Conservation (phyloP, 1,140 invertebrate genomes). For the Nephotettix cincticeps region DNA sequence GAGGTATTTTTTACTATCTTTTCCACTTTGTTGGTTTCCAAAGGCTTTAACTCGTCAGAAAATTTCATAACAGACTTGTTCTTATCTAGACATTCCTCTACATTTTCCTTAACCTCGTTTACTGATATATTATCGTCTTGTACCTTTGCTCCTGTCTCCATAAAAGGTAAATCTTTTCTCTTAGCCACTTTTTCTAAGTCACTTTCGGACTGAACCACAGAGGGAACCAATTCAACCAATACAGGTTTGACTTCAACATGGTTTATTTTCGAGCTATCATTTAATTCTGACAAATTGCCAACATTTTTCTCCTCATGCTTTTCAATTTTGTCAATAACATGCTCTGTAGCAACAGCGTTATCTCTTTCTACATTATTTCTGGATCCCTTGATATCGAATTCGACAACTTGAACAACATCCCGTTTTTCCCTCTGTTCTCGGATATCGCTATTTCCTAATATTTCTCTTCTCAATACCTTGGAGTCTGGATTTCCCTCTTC, state of each 20-base stretch:
- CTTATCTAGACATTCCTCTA: background rate
- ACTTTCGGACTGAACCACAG: background rate
- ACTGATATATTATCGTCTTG: background rate
- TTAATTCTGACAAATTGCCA: background rate
- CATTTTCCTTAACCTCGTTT: background rate
- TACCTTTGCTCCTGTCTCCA: too few species aligned
- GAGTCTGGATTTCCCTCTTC: background rate
- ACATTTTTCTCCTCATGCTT: background rate
- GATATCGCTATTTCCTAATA: slow-evolving; percentile 14
- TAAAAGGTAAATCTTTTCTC: too few species aligned
- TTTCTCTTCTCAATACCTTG: slow-evolving; percentile 16
- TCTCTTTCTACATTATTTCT: background rate
- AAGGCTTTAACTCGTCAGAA: slow-evolving; percentile 6
- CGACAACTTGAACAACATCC: background rate
- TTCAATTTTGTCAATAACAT: background rate
- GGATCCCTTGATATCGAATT: background rate
- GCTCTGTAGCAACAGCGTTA: background rate
- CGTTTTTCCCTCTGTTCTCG: slow-evolving; percentile 28
- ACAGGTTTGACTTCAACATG: slow-evolving; percentile 35
- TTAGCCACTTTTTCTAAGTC: too few species aligned
- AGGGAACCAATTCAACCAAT: background rate
- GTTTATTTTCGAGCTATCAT: slow-evolving; percentile 22
- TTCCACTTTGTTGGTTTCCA: background rate
- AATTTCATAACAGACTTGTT: background rate
- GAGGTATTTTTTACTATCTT: background rate